Base-by-base conservation (phyloP, 2,797 vertebrate species). In the Rhabdomys pumilio region DNA sequence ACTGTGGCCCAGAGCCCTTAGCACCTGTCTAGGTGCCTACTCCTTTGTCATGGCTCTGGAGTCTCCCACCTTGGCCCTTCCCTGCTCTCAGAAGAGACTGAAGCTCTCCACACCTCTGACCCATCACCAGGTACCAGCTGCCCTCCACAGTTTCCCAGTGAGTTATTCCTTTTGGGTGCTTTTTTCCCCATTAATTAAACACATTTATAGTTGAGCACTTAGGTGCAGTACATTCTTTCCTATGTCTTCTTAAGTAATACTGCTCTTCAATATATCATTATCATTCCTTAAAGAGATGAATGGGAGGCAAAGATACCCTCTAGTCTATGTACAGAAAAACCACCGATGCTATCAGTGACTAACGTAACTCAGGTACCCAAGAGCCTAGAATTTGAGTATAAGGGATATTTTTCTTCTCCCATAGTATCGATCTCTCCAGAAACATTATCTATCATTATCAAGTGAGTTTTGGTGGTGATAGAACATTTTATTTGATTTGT, bases 111-210 rank as follows among this genome's bases (percentile, higher is more conserved):
- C 13, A 63, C 26, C 34, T 50, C 53, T 34, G 59, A 76, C 53
- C 72, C 80, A 81, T 8, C 19, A 53, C 29, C n/a, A 89, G 19
- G 88, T 41, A 90, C 44, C n/a, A 29, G 89, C 9, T 47, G 11
- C 38, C 57, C 67, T 29, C 57, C 65, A 29, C 15, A 86, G 53
- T 87, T 90, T 88, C 82, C 95, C n/a, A 59, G 65, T 24, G 81
- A 87, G 14, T n/a, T 86, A 90, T 90, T 94, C 61, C 26, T 47
- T 92, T 82, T 57, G 6, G 17, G 17, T 67, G 31, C 81, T 79
- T 83, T 47, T 55, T 26, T 6, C 26, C 34, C 61, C 24, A 50
- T 29, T 38, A 63, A 84, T 20, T 38, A 19, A 59, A 84, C 17
- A 83, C 61, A 83, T 29, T 12, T 31, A 44, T 17, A 20, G 34